These are phyloP conservation scores for Phasianus colchicus DNA, from an alignment of 2,113 vertebrate genomes.

Conservation along the genomic window DNA sequence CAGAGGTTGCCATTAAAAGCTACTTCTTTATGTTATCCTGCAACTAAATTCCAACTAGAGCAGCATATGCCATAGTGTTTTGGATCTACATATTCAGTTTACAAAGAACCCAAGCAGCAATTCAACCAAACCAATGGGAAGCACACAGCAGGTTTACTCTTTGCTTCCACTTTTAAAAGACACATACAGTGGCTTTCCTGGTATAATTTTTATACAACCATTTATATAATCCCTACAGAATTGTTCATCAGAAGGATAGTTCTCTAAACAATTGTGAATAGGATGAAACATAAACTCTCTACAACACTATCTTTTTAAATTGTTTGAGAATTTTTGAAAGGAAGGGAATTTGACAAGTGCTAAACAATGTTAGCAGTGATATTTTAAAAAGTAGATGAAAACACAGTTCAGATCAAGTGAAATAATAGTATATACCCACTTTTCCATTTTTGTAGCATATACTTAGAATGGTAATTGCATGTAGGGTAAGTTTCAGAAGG, in stretches of 20 bases:
- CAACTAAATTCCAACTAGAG: not conserved
- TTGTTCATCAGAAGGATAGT: not conserved
- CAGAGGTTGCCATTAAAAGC: not conserved
- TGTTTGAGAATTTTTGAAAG: not conserved
- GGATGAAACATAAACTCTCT: not conserved
- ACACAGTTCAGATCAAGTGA: not conserved
- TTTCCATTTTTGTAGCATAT: not conserved
- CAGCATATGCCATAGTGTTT: not conserved
- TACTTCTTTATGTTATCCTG: not conserved
- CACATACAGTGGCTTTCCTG: not conserved
- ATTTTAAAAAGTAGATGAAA: not conserved
- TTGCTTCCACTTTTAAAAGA: not conserved
- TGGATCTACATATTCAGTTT: not conserved
- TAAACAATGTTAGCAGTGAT: not conserved
- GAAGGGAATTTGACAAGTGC: not conserved
- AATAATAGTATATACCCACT: not conserved
- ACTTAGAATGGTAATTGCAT: not conserved
- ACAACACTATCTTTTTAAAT: not conserved
- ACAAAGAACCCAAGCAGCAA: not conserved
- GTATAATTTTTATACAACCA: not conserved
- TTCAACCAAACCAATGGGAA: not conserved
- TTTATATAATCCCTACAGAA: not conserved
- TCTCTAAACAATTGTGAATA: not conserved
- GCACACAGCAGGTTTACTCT: not conserved
- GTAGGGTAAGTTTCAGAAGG: not conserved